Evolutionary conservation across 92 coral and sea anemone genomes (phyloP), one percentile per base, ranked within the genome.

Genomic region (Plumapathes pennacea): DNA sequence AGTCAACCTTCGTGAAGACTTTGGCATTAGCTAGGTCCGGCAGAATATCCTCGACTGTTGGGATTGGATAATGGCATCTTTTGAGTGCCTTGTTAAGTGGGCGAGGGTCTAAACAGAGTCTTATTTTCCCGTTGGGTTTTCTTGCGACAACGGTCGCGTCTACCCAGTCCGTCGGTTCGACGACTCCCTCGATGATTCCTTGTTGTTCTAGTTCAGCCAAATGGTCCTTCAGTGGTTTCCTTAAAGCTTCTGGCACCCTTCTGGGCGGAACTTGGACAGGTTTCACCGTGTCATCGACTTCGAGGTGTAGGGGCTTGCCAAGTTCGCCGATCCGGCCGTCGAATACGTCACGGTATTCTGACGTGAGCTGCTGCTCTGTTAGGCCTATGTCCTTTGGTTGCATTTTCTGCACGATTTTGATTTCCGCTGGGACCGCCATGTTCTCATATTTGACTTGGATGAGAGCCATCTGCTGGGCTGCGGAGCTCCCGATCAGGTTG

Each of bases 291-390:
- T n/a, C n/a, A n/a, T n/a, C n/a, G n/a, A n/a, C n/a, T n/a, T n/a
- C n/a, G n/a, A n/a, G n/a, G n/a, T n/a, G n/a, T n/a, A n/a, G n/a
- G n/a, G n/a, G n/a, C n/a, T n/a, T n/a, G n/a, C n/a, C 5, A 46
- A 60, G 17, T 72, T 63, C 24, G 63, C 43, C 46, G 56, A 63
- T 1, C 26, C 0, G 55, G 73, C 67, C 28, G 73, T 44, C 27
- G 52, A 43, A 36, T 63, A 63, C 48, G 46, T 74, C 31, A 62
- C 72, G 24, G 81, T n/a, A n/a, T n/a, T n/a, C n/a, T n/a, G n/a
- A n/a, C n/a, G n/a, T n/a, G n/a, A n/a, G n/a, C n/a, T n/a, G n/a
- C n/a, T n/a, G n/a, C n/a, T n/a, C n/a, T n/a, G n/a, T n/a, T n/a
- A n/a, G n/a, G n/a, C n/a, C n/a, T n/a, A n/a, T n/a, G n/a, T n/a